Percentiles rank a stretch among this genome's conserved stretches.
Conservation (phyloP, 2,888 invertebrate species). For the Rhorus exstirpatorius region DNA sequence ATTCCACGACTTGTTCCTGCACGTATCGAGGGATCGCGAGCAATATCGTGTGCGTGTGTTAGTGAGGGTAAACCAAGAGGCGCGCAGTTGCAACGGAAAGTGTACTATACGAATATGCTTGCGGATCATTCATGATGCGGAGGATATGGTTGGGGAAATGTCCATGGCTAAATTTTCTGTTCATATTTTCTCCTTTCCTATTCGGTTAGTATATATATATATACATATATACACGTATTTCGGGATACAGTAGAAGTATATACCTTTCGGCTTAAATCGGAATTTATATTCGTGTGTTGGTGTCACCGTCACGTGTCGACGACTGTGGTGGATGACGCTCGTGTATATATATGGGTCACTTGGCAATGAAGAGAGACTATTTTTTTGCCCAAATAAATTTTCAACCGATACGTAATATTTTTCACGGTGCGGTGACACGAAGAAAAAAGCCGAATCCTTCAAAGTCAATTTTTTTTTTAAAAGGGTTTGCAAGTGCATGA, state of each 20-base stretch:
- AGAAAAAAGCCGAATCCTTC: no score
- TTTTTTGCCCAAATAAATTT: not conserved
- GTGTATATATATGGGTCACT: conserved; percentile 2
- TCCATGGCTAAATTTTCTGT: conserved; percentile 59
- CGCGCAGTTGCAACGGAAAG: conserved; percentile 9
- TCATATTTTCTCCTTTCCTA: conserved; percentile 34
- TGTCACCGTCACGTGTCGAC: conserved; percentile 18
- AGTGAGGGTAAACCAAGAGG: conserved; percentile 11
- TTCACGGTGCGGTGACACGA: no score
- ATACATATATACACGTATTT: conserved; percentile 21
- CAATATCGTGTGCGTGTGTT: conserved; percentile 7
- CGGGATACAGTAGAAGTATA: not conserved
- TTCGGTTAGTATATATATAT: no score
- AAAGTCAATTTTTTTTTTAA: no score
- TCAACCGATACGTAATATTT: not conserved
- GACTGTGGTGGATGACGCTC: conserved; percentile 13
- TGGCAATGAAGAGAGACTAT: not conserved
- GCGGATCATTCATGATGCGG: conserved; percentile 12
- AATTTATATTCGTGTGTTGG: conserved; percentile 25
- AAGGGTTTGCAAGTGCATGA: no score
- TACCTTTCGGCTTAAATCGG: conserved; percentile 28
- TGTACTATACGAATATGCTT: not conserved
- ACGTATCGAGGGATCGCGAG: no score
- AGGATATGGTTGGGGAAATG: conserved; percentile 49
- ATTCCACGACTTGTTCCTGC: no score